Evolutionary conservation across 2,797 vertebrate genomes (phyloP).

Genomic region (Sus cebifrons): DNA sequence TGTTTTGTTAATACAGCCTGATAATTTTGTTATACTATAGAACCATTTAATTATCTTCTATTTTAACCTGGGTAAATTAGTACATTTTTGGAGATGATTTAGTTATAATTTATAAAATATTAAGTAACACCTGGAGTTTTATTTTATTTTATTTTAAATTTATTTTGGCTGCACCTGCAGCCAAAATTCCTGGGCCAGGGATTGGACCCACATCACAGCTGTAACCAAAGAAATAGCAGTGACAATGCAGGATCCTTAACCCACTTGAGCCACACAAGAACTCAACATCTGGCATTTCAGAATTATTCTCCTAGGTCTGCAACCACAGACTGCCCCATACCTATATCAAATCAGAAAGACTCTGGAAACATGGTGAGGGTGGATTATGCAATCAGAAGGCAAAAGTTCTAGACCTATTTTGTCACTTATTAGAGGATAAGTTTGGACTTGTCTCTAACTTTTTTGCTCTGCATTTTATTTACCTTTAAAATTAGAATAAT

Average conservation of each 20-base stretch:
- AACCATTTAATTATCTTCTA: conserved; percentile 69
- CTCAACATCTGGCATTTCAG: conserved; percentile 9
- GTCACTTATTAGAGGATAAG: conserved; percentile 7
- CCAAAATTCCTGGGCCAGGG: too few relatives aligned
- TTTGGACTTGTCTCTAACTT: conserved; percentile 17
- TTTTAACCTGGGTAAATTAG: background rate
- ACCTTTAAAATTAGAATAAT: conserved; percentile 70
- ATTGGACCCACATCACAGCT: too few relatives aligned
- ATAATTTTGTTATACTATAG: conserved; percentile 74
- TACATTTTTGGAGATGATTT: background rate
- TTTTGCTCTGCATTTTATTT: conserved; percentile 35
- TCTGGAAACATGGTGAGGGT: background rate
- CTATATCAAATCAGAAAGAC: background rate
- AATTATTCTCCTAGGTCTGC: conserved; percentile 10
- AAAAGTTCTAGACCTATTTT: background rate
- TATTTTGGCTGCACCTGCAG: too few relatives aligned
- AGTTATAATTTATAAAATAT: conserved; percentile 27
- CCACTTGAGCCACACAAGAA: too few relatives aligned
- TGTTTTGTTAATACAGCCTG: conserved; percentile 72
- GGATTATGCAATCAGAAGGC: background rate
- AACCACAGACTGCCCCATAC: background rate
- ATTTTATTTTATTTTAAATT: background rate
- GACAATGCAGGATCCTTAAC: too few relatives aligned
- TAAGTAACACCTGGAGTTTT: background rate
- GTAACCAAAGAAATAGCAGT: too few relatives aligned